These are phyloP conservation scores for Tortrix viridana DNA, from an alignment of 2,888 invertebrate genomes.

Conservation along the genomic window DNA sequence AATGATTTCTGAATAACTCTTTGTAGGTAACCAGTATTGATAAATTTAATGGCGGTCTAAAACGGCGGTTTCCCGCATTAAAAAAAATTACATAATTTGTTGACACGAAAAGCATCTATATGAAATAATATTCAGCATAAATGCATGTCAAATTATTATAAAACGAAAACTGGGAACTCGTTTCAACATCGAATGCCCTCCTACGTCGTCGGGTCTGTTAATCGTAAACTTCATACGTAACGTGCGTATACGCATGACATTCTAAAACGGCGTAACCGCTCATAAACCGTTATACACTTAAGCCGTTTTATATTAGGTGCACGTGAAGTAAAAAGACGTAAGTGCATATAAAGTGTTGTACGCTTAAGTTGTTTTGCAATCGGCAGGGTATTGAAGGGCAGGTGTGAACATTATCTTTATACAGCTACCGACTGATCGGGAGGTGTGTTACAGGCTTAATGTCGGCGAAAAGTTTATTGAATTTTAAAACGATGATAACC, in stretches of 20 bases:
- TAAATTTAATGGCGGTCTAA: no score
- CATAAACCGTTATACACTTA: not conserved
- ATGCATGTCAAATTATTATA: constrained; percentile 31
- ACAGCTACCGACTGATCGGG: constrained; percentile 73
- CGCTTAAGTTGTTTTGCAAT: constrained; percentile 40
- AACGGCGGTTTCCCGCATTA: no score
- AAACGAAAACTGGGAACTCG: constrained; percentile 36
- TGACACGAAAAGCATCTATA: not conserved
- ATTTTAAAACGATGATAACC: constrained; percentile 36
- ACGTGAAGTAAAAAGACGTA: constrained; percentile 63
- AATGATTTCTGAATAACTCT: no score
- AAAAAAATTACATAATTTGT: no score
- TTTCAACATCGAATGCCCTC: constrained; percentile 34
- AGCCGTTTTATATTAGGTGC: constrained; percentile 48
- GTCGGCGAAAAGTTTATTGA: constrained; percentile 41
- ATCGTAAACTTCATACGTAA: constrained; percentile 44
- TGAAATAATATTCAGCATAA: constrained; percentile 27
- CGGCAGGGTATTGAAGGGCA: constrained; percentile 69
- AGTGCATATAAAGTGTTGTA: not conserved
- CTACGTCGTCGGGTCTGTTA: constrained; percentile 35
- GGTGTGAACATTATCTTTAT: constrained; percentile 84
- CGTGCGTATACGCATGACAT: constrained; percentile 19
- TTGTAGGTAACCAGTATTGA: not conserved
- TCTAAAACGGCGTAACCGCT: constrained; percentile 2
- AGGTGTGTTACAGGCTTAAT: constrained; percentile 62